These are phyloP conservation scores for Triplophysa dalaica DNA, from an alignment of 2,113 vertebrate genomes.

Conservation along the genomic window DNA sequence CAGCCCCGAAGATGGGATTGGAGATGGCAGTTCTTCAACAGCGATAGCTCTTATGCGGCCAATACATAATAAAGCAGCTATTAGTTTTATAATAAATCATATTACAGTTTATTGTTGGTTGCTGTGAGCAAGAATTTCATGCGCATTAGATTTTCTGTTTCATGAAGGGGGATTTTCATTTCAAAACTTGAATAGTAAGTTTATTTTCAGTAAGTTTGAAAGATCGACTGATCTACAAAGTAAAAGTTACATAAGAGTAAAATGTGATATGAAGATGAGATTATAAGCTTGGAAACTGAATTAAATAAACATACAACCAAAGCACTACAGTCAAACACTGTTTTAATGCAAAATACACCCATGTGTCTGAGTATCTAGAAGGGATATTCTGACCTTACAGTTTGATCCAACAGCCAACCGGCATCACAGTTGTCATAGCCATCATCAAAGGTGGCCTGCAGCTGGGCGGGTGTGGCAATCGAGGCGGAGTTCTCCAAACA, in stretches of 20 bases:
- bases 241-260: not conserved
- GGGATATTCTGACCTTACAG: conserved; percentile 78
- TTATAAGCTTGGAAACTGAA: not conserved
- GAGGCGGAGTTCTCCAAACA: conserved; percentile 83
- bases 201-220: not conserved
- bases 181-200: not conserved
- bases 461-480: conserved; percentile 83
- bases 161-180: not conserved
- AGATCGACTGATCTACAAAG: conserved; percentile 15
- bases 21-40: not conserved
- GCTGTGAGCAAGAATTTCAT: not conserved
- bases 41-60: not conserved
- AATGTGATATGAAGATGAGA: not conserved
- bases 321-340: not conserved
- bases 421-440: conserved; percentile 97
- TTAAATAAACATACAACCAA: conserved; percentile 4
- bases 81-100: too few species aligned
- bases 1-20: not conserved
- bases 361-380: not conserved
- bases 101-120: too few species aligned
- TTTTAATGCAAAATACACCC: not conserved
- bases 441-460: conserved; percentile 90
- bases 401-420: conserved; percentile 91
- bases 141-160: conserved; percentile 3
- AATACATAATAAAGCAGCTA: conserved; percentile 2